These are phyloP conservation scores for Pachycephus smyrnensis DNA, from an alignment of 2,888 invertebrate species.

Conservation along the genomic window DNA sequence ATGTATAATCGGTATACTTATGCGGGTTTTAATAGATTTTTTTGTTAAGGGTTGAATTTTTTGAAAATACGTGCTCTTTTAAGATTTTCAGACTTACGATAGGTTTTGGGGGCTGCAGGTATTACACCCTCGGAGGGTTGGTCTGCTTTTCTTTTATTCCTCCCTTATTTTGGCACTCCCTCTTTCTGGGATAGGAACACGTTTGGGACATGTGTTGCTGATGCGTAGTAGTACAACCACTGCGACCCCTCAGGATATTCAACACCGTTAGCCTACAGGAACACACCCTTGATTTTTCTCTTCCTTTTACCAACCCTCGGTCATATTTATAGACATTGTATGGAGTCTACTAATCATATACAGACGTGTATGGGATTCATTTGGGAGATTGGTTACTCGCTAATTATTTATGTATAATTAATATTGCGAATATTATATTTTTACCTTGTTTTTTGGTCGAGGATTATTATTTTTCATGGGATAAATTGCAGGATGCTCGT, in stretches of 20 bases:
- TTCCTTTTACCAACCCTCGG: slow-evolving; percentile 18
- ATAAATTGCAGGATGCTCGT: neutral
- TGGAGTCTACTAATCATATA: slow-evolving; percentile 25
- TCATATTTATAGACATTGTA: slow-evolving; percentile 43
- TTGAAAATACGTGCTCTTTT: neutral
- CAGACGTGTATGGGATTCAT: slow-evolving; percentile 9
- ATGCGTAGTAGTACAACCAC: slow-evolving; percentile 31
- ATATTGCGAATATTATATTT: neutral
- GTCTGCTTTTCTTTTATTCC: neutral
- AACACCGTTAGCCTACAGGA: slow-evolving; percentile 21
- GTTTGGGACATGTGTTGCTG: slow-evolving; percentile 55
- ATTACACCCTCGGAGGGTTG: neutral
- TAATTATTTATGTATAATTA: neutral
- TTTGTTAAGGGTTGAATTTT: neutral
- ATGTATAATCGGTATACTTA: neutral
- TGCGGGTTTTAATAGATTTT: neutral
- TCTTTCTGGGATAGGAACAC: slow-evolving; percentile 32
- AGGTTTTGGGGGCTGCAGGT: neutral
- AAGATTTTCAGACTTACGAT: neutral
- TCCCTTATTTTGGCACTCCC: neutral
- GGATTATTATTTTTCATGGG: neutral
- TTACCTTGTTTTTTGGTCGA: neutral
- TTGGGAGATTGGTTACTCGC: neutral
- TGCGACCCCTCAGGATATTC: slow-evolving; percentile 35
- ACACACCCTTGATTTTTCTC: slow-evolving; percentile 24